Evolutionary conservation across 2,797 vertebrate species (phyloP), one percentile per base, ranked within the genome.

Genomic region (Amazonetta brasiliensis): DNA sequence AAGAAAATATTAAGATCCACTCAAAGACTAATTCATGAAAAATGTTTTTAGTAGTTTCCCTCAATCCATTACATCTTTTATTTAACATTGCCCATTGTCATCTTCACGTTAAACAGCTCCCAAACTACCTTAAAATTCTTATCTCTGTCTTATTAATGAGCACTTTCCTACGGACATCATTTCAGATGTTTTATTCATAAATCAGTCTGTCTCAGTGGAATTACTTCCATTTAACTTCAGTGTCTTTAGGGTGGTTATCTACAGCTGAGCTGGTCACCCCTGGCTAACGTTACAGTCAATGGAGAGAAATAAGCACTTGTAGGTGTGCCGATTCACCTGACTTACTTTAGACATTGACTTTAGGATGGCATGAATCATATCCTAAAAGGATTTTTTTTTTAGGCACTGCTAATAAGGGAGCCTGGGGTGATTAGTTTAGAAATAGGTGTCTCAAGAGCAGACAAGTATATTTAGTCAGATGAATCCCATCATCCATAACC

Each of bases 181-280:
- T 88, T 96, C 59, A 92, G 59, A 84, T 48, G 43, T 39, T 91
- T 76, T 79, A 35, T 31, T 59, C 43, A 56, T 84, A 90, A 92
- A 92, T 94, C 94, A 94, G 48, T 80, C 83, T 73, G 39, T 72
- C 74, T 82, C 90, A 59, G 55, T 37, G 74, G 67, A 56, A 76
- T 83, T 69, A 48, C 10, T 91, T 67, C 50, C 23, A 69, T 75
- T 78, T 73, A 91, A 80, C 58, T 73, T 94, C 83, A 90, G n/a
- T 79, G 35, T 52, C 84, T 87, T 91, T 63, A 87, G 63, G 79
- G 46, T 87, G 90, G 93, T 87, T 71, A 89, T 48, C 77, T 56
- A 56, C 62, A 76, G n/a, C 74, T 79, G 28, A 90, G 67, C 50
- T 26, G 63, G 52, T 74, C 63, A 84, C 39, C 39, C 21, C 74